Conservation (phyloP, 1,140 invertebrate genomes). For the Meloidogyne chitwoodi region DNA sequence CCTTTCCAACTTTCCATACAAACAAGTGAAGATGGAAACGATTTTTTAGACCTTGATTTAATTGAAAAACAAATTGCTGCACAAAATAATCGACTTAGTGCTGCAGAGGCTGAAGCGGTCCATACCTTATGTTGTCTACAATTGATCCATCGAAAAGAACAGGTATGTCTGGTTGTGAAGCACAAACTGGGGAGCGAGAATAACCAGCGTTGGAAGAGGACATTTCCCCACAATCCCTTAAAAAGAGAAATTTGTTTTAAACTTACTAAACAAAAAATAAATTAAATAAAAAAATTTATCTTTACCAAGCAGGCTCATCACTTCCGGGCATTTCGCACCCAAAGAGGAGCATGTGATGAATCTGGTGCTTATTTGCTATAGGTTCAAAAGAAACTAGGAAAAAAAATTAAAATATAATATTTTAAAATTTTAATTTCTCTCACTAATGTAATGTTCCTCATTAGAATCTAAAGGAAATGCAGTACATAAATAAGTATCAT, state of each 20-base stretch:
- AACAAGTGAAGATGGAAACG: not conserved
- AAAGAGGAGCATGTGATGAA: conserved; percentile 93
- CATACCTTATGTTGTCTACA: too few species aligned
- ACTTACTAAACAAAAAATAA: not conserved
- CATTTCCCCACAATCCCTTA: conserved; percentile 89
- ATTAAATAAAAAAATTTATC: conserved; percentile 41
- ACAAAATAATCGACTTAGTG: conserved; percentile 11
- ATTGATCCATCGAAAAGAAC: too few species aligned
- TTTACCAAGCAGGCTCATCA: conserved; percentile 73
- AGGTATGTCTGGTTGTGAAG: conserved; percentile 68
- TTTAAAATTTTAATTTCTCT: conserved; percentile 43
- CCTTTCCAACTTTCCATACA: not conserved
- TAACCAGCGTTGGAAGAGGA: conserved; percentile 61
- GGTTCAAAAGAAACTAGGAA: conserved; percentile 83
- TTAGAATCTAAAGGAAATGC: conserved; percentile 72
- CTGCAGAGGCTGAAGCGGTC: conserved; percentile 12
- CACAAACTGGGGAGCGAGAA: conserved; percentile 53
- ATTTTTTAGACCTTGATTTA: conserved; percentile 2
- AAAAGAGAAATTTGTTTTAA: conserved; percentile 12
- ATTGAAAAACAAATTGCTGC: conserved; percentile 22
- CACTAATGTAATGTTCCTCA: conserved; percentile 74
- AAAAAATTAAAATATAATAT: not conserved
- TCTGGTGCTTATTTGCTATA: conserved; percentile 80
- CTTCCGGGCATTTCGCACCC: conserved; percentile 79
- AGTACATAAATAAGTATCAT: conserved; percentile 79